Percentiles rank a stretch among this genome's conserved stretches.
These are phyloP conservation scores for Phalacrocorax brasilianus DNA, from an alignment of 2,113 vertebrate genomes.

Conservation along the genomic window DNA sequence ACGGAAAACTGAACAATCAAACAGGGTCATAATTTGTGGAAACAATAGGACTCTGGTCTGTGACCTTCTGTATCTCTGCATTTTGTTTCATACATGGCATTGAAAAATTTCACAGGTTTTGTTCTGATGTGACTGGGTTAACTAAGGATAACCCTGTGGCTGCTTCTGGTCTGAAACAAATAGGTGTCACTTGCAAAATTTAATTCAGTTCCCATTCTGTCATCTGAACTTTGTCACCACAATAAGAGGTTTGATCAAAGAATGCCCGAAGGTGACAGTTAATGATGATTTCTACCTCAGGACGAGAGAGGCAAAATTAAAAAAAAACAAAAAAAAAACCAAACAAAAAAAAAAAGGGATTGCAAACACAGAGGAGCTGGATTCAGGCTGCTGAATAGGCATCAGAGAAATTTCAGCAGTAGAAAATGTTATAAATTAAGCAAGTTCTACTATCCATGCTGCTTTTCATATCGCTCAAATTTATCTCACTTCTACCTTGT, in stretches of 20 bases:
- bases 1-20: not conserved
- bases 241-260: not conserved
- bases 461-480: not conserved
- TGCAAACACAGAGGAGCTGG: not conserved
- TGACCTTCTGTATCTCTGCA: not conserved
- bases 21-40: not conserved
- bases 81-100: not conserved
- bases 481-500: not conserved
- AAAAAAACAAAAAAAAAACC: not conserved
- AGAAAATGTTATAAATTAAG: not conserved
- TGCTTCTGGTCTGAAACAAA: conserved; percentile 8
- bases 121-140: not conserved
- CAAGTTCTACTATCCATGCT: not conserved
- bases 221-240: not conserved
- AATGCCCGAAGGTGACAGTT: not conserved
- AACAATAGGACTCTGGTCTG: not conserved
- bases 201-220: not conserved
- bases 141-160: not conserved
- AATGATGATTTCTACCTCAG: not conserved
- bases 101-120: not conserved
- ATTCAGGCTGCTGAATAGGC: not conserved
- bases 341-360: accelerated
- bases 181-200: not conserved
- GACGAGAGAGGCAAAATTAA: not conserved
- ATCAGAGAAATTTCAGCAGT: not conserved